Evolutionary conservation across 92 coral and sea anemone genomes (phyloP).

Genomic region (Heliopora coerulea): DNA sequence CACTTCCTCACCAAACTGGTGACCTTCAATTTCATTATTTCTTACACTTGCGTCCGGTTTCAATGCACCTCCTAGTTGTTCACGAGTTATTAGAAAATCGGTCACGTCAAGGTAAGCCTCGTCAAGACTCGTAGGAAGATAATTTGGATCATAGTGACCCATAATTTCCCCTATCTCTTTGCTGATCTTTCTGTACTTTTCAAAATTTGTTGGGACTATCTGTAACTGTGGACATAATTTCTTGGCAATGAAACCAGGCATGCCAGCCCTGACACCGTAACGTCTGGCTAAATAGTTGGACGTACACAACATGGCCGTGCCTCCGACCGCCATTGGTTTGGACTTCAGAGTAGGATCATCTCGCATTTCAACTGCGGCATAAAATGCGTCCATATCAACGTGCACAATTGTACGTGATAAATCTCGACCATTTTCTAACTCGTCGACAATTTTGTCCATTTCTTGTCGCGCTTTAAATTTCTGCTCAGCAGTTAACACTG

Average conservation of each 20-base stretch:
- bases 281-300: constrained; percentile 93
- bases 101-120: constrained; percentile 96
- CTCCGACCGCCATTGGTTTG: constrained; percentile 97
- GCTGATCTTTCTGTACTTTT: constrained; percentile 79
- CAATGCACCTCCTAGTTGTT: constrained; percentile 9
- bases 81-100: constrained; percentile 51
- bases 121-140: constrained; percentile 82
- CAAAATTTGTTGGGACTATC: constrained; percentile 74
- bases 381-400: constrained; percentile 97
- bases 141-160: constrained; percentile 78
- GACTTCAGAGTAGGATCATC: constrained; percentile 77
- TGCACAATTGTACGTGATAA: constrained; percentile 87
- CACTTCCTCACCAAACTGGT: constrained; percentile 36
- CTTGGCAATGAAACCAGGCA: constrained; percentile 99
- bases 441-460: constrained; percentile 67
- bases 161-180: constrained; percentile 69
- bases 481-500: constrained; percentile 58
- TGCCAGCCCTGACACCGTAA: constrained; percentile 95
- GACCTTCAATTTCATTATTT: background rate
- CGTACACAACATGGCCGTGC: constrained; percentile 84
- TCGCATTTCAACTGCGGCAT: constrained; percentile 95
- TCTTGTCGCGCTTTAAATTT: constrained; percentile 62
- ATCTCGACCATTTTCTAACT: constrained; percentile 79
- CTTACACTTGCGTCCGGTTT: constrained; percentile 38
- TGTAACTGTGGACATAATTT: constrained; percentile 87